Conservation (phyloP, 1,140 invertebrate genomes). For the Rhopalosiphum maidis region DNA sequence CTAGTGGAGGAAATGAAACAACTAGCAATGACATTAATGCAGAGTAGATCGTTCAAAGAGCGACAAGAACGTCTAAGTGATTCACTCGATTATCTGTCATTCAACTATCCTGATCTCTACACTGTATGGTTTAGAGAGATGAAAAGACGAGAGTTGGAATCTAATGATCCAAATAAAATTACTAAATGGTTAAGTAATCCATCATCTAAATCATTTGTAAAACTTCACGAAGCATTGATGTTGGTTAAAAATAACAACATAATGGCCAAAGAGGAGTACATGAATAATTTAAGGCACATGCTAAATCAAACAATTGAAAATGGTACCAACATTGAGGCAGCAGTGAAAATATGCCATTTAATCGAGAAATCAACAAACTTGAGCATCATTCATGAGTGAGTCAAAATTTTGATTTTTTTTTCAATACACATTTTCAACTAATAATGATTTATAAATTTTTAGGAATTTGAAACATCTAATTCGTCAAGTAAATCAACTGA, state of each 20-base stretch:
- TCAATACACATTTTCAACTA: too few species aligned
- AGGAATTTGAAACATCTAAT: slow-evolving; percentile 12
- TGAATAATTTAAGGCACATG: neutral
- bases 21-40: neutral
- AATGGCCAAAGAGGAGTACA: slow-evolving; percentile 7
- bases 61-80: slow-evolving; percentile 15
- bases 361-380: neutral
- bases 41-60: slow-evolving; percentile 22
- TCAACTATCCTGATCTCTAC: neutral
- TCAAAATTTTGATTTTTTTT: neutral
- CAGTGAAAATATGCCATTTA: slow-evolving; percentile 13
- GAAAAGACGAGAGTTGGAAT: slow-evolving; percentile 11
- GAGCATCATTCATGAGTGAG: neutral
- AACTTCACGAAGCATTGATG: slow-evolving; percentile 28
- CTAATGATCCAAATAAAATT: slow-evolving; percentile 40
- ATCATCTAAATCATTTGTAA: neutral
- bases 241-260: slow-evolving; percentile 34
- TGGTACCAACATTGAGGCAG: neutral
- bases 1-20: slow-evolving; percentile 24
- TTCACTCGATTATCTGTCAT: neutral
- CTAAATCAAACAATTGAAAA: slow-evolving; percentile 12
- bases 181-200: slow-evolving; percentile 7
- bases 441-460: neutral
- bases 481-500: slow-evolving; percentile 4
- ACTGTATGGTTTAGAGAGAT: neutral